These are phyloP conservation scores for Scomber japonicus DNA, from an alignment of 2,113 vertebrate species.

Conservation along the genomic window DNA sequence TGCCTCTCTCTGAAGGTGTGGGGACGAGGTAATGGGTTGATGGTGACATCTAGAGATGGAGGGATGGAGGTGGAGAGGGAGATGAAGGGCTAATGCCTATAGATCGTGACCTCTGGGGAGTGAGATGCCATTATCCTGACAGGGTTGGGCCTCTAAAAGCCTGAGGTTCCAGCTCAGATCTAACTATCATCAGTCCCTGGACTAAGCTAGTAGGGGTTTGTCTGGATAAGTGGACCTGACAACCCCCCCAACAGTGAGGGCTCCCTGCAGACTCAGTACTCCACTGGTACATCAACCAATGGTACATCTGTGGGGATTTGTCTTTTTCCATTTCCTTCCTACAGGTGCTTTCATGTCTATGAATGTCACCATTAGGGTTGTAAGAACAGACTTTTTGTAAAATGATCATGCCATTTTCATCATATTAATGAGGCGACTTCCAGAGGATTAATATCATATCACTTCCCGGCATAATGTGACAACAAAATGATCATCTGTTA, in stretches of 20 bases:
- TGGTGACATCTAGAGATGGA: slow-evolving; percentile 66
- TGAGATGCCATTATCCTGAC: slow-evolving; percentile 72
- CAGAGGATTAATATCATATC: neutral
- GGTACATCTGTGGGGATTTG: slow-evolving; percentile 56
- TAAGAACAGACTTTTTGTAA: neutral
- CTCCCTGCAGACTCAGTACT: slow-evolving; percentile 56
- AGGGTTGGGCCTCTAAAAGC: slow-evolving; percentile 74
- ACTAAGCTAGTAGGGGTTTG: slow-evolving; percentile 48
- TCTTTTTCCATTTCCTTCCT: slow-evolving; percentile 50
- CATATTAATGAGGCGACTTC: neutral
- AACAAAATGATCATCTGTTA: no score
- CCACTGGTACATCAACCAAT: slow-evolving; percentile 41
- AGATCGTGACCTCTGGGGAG: slow-evolving; percentile 73
- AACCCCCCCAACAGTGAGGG: slow-evolving; percentile 63
- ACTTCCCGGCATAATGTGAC: neutral
- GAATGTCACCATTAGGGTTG: slow-evolving; percentile 22
- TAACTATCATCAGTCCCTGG: slow-evolving; percentile 49
- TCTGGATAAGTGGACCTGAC: slow-evolving; percentile 74
- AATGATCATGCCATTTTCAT: neutral
- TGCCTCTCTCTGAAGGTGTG: slow-evolving; percentile 64
- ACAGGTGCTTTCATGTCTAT: slow-evolving; percentile 14
- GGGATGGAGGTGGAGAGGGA: slow-evolving; percentile 39
- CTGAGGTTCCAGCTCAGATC: slow-evolving; percentile 54
- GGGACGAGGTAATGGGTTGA: slow-evolving; percentile 69
- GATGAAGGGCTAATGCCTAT: slow-evolving; percentile 72